Evolutionary conservation across 2,797 vertebrate genomes (phyloP).

Genomic region (Cynodonichthys magdalenae): DNA sequence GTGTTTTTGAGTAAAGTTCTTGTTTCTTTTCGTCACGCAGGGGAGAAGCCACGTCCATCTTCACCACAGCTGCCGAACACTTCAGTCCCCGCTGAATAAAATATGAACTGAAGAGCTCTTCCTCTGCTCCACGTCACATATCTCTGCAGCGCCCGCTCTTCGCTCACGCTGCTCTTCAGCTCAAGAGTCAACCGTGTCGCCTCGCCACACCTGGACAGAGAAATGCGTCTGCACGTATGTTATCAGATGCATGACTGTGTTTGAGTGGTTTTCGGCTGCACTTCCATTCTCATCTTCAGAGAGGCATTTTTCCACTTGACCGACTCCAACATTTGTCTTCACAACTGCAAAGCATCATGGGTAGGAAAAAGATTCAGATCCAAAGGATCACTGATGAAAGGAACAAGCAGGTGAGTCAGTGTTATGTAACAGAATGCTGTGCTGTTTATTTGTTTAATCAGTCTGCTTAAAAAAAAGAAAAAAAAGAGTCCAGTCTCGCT

Average conservation of each 20-base stretch:
- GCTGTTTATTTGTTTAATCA: not conserved
- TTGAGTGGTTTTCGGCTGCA: constrained; percentile 59
- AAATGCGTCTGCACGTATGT: constrained; percentile 56
- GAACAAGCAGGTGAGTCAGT: constrained; percentile 88
- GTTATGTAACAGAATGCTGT: not conserved
- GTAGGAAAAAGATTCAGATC: constrained; percentile 97
- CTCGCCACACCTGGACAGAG: constrained; percentile 61
- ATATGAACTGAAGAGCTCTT: constrained; percentile 65
- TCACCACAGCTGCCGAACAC: constrained; percentile 48
- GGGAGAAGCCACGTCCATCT: constrained; percentile 51
- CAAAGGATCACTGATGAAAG: constrained; percentile 96
- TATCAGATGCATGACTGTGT: constrained; percentile 61
- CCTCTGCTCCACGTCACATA: constrained; percentile 30
- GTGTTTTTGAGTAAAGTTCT: constrained; percentile 25
- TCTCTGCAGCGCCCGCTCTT: constrained; percentile 26
- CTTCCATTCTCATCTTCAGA: constrained; percentile 51
- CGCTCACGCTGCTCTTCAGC: constrained; percentile 3
- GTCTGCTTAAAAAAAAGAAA: no score
- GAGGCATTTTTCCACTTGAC: constrained; percentile 59
- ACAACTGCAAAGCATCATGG: constrained; percentile 83
- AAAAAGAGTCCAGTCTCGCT: not conserved
- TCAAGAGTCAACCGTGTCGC: constrained; percentile 36
- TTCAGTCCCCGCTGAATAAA: constrained; percentile 48
- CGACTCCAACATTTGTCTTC: constrained; percentile 55
- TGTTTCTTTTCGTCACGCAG: constrained; percentile 48